Evolutionary conservation across 2,797 vertebrate species (phyloP).

Genomic region (Helarctos malayanus): DNA sequence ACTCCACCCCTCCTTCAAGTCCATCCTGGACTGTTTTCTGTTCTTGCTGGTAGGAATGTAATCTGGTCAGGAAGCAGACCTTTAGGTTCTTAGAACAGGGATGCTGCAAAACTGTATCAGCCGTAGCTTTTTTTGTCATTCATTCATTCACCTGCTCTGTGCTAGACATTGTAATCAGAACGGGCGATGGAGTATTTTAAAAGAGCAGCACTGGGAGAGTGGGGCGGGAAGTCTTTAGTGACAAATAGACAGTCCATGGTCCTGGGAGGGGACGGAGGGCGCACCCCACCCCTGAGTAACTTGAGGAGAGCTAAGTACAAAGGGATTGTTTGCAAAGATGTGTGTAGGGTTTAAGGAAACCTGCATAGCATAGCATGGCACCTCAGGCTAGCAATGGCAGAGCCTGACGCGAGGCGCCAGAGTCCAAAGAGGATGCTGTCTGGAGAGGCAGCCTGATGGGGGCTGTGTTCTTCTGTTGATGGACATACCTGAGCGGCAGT

Average conservation of each 20-base stretch:
- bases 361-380: rapidly evolving
- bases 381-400: no score
- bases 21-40: rapidly evolving
- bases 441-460: rapidly evolving
- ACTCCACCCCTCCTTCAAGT: not conserved
- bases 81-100: not conserved
- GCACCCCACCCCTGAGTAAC: not conserved
- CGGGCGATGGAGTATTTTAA: rapidly evolving
- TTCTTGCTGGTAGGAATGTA: not conserved
- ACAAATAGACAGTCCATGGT: rapidly evolving
- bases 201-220: not conserved
- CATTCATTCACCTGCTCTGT: not conserved
- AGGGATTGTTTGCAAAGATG: not conserved
- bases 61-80: no score
- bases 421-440: not conserved
- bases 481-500: no score
- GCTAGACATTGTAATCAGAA: not conserved
- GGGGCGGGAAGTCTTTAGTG: rapidly evolving
- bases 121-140: not conserved
- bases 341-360: not conserved
- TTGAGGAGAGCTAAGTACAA: rapidly evolving
- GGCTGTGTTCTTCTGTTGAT: not conserved
- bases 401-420: not conserved
- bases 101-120: not conserved
- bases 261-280: rapidly evolving